Evolutionary conservation across 2,888 invertebrate species (phyloP).

Genomic region (Eupithecia dodoneata): DNA sequence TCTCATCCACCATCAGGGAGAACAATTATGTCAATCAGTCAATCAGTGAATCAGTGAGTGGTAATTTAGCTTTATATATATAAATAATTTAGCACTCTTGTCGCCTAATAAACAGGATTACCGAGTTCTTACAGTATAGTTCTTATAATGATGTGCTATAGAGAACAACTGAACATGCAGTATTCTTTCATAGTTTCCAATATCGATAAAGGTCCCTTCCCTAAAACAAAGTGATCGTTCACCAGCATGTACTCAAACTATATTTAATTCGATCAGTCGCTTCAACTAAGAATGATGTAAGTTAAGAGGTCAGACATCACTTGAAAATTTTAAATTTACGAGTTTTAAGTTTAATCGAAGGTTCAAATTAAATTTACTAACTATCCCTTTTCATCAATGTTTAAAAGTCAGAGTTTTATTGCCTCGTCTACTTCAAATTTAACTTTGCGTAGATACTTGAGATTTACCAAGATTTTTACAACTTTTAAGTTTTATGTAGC

Average conservation of each 20-base stretch:
- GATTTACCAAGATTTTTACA: constrained; percentile 37
- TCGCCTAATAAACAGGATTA: too few relatives aligned
- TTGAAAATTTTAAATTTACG: constrained; percentile 75
- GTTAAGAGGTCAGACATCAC: constrained; percentile 65
- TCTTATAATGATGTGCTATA: background rate
- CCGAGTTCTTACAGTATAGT: too few relatives aligned
- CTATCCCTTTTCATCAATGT: constrained; percentile 37
- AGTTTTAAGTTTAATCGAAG: constrained; percentile 65
- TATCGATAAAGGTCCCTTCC: constrained; percentile 42
- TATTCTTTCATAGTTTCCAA: background rate
- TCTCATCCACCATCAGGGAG: too few relatives aligned
- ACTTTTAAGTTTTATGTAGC: background rate
- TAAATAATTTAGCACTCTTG: too few relatives aligned
- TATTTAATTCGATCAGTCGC: constrained; percentile 78
- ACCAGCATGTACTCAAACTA: constrained; percentile 56
- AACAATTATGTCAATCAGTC: too few relatives aligned
- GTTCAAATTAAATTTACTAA: constrained; percentile 66
- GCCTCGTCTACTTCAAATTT: constrained; percentile 30
- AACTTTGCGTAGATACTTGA: constrained; percentile 25
- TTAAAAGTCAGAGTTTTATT: constrained; percentile 39
- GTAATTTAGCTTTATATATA: too few relatives aligned
- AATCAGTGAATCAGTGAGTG: too few relatives aligned
- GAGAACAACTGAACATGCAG: background rate
- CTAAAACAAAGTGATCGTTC: constrained; percentile 62
- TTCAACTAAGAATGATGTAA: constrained; percentile 58